Conservation (phyloP, 2,888 invertebrate genomes). For the Sycophila texana region DNA sequence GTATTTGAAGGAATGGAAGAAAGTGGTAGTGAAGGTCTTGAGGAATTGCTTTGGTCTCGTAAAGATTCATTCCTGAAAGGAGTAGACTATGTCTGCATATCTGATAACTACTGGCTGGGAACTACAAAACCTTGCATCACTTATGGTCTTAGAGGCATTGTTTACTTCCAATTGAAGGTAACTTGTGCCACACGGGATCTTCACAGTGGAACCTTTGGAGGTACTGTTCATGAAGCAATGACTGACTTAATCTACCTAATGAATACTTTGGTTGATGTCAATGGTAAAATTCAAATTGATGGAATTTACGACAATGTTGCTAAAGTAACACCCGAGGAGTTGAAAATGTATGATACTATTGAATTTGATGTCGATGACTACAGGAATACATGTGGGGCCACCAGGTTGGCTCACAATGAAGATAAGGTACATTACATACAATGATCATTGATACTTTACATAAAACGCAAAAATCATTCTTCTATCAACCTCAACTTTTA, state of each 20-base stretch:
- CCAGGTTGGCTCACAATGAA: slow-evolving; percentile 84
- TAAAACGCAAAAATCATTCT: neutral
- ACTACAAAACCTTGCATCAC: slow-evolving; percentile 98
- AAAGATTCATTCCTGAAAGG: slow-evolving; percentile 88
- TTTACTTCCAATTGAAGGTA: slow-evolving; percentile 93
- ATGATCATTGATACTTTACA: slow-evolving; percentile 20
- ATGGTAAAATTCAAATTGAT: slow-evolving; percentile 90
- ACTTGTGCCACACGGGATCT: slow-evolving; percentile 94
- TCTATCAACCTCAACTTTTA: slow-evolving; percentile 42
- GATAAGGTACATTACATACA: slow-evolving; percentile 78
- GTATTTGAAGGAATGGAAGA: slow-evolving; percentile 99
- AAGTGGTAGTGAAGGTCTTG: slow-evolving; percentile 96
- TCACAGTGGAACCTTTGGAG: slow-evolving; percentile 97
- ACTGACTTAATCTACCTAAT: slow-evolving; percentile 92
- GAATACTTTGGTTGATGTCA: slow-evolving; percentile 88
- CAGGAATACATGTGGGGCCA: slow-evolving; percentile 83
- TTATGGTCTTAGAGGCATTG: slow-evolving; percentile 95
- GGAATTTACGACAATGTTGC: slow-evolving; percentile 91
- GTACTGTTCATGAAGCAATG: slow-evolving; percentile 94
- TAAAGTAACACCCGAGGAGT: slow-evolving; percentile 83
- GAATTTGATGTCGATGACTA: slow-evolving; percentile 91
- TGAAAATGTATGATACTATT: slow-evolving; percentile 86
- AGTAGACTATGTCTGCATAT: slow-evolving; percentile 97
- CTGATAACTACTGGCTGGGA: slow-evolving; percentile 99
- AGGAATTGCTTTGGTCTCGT: slow-evolving; percentile 84